Conservation (phyloP, 2,113 vertebrate genomes). For the Cyphomyrus discorhynchus region DNA sequence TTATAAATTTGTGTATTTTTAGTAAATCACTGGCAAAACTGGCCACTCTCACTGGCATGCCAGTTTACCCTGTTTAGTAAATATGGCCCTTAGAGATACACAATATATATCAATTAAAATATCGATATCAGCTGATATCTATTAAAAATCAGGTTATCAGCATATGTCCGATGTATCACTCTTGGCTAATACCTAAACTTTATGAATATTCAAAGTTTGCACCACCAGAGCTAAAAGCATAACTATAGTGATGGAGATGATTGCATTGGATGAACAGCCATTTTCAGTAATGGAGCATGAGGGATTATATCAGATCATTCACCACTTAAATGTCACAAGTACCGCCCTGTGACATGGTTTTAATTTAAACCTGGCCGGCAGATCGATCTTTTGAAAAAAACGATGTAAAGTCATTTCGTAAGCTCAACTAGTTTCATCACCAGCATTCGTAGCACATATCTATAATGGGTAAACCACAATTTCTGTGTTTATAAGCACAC, state of each 20-base stretch:
- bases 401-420: neutral
- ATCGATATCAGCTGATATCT: neutral
- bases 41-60: neutral
- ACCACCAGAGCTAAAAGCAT: neutral
- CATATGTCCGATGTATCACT: neutral
- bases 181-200: neutral
- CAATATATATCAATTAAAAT: neutral
- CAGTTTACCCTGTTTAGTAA: neutral
- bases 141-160: neutral
- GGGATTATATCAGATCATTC: neutral
- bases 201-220: neutral
- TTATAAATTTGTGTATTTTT: neutral
- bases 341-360: neutral
- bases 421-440: neutral
- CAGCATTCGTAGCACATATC: neutral
- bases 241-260: neutral
- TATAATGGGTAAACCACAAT: neutral
- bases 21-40: neutral
- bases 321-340: neutral
- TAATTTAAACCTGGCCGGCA: neutral
- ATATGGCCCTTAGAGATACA: neutral
- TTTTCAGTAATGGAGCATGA: neutral
- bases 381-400: neutral
- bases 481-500: neutral
- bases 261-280: neutral